Evolutionary conservation across 2,797 vertebrate genomes (phyloP), one percentile per base, ranked within the genome.

Genomic region (Myotis daubentonii): DNA sequence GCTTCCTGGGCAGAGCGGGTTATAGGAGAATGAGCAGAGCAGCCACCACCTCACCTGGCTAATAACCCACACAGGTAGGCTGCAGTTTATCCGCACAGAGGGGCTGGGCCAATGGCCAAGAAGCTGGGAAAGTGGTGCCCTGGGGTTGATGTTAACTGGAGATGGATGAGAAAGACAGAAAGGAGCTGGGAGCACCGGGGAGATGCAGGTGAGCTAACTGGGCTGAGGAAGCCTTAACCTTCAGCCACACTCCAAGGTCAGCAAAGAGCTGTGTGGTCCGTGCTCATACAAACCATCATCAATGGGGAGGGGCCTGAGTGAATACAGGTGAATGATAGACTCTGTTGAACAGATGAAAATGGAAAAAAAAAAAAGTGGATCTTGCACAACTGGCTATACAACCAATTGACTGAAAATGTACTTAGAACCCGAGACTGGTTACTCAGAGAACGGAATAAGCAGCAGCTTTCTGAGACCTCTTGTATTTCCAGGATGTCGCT

Each of bases 161-260:
- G 30, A 16, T 6, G 10, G 3, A 41, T 25, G 8, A 51, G 71
- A 88, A 9, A 66, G 65, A 71, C 5, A 62, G 38, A 49, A 36
- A 5, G 33, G 23, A 13, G 23, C 19, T 41, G 6, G 30, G 44
- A 38, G n/a, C 3, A 17, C 13, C 0, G 0, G 23, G 23, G 28
- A 57, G 53, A 36, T 8, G 57, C 44, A 4, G 4, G 19, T 25
- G n/a, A 7, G 23, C 38, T 28, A 33, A 3, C 5, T 3, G 25
- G 25, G 4, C 49, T 20, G 16, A 57, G 65, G 47, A 36, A 38
- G 20, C 20, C 36, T 62, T 6, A 87, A 47, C 20, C 2, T 9
- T 7, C 10, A 79, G 15, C 51, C 6, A 8, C 1, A 53, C 16
- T n/a, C n/a, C 68, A 41, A 70, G 33, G 74, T 60, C 62, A 75